Percentiles rank a stretch among this genome's conserved stretches.
These are phyloP conservation scores for Brachionus koreanus DNA, from an alignment of 1,140 invertebrate genomes.

Conservation along the genomic window DNA sequence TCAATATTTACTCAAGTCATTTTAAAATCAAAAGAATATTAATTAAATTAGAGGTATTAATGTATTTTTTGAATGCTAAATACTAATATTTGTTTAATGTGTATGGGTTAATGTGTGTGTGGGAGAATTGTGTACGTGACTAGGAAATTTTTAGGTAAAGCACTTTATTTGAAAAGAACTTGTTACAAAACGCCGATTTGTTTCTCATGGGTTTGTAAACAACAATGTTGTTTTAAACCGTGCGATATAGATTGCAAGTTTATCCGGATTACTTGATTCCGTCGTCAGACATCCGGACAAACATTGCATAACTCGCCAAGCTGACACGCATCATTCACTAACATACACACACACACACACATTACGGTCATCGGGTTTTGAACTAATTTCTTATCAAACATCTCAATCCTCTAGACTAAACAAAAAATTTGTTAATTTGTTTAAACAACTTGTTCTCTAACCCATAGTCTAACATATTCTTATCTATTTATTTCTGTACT, in stretches of 20 bases:
- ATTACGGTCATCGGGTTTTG: background rate
- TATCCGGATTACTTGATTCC: background rate
- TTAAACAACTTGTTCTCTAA: background rate
- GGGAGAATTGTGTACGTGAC: slow-evolving; percentile 22
- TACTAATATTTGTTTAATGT: background rate
- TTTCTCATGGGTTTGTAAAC: slow-evolving; percentile 8
- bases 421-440: slow-evolving; percentile 5
- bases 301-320: background rate
- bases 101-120: background rate
- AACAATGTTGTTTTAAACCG: background rate
- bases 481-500: background rate
- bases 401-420: background rate
- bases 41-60: slow-evolving; percentile 35
- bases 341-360: background rate
- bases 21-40: slow-evolving; percentile 20
- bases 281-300: background rate
- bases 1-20: slow-evolving; percentile 25
- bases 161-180: background rate
- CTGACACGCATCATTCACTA: background rate
- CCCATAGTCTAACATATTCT: background rate
- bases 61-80: background rate
- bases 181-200: background rate
- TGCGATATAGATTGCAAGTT: background rate
- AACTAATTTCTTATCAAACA: background rate
- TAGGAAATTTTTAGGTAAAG: slow-evolving; percentile 13